Conservation (phyloP, 2,113 vertebrate genomes). For the Sinosuthora webbiana region DNA sequence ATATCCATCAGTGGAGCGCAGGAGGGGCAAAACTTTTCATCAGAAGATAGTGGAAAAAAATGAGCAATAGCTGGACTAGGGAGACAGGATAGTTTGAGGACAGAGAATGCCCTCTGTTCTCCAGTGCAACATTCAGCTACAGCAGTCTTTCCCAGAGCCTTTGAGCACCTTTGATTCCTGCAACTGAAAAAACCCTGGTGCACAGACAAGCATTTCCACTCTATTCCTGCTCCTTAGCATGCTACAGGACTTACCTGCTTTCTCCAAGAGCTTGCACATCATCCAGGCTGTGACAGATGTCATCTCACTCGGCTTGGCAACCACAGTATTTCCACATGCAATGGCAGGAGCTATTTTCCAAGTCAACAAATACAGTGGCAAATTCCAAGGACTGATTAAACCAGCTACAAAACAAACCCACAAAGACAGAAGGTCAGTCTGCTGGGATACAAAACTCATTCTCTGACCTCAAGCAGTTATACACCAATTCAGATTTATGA, state of each 20-base stretch:
- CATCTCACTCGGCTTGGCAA: conserved; percentile 98
- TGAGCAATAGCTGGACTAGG: neutral
- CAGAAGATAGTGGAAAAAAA: neutral
- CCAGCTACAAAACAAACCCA: conserved; percentile 75
- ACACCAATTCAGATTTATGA: neutral
- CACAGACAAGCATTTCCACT: neutral
- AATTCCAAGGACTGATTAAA: conserved; percentile 96
- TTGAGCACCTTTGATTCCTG: neutral
- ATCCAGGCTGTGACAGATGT: conserved; percentile 97
- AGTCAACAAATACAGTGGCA: conserved; percentile 92
- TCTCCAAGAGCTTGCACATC: conserved; percentile 89
- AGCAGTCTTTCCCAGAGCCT: neutral
- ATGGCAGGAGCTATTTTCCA: conserved; percentile 98
- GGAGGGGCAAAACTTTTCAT: neutral
- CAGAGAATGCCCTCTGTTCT: neutral
- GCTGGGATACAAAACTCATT: neutral
- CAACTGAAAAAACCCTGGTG: neutral
- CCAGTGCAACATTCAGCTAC: neutral
- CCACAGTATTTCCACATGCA: conserved; percentile 89
- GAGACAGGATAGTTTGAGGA: neutral
- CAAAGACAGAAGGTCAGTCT: neutral
- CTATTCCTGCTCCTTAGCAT: neutral
- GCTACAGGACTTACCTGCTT: conserved; percentile 78
- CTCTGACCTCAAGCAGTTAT: neutral
- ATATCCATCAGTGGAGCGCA: neutral